phyloP scores from a whole-genome alignment of 2,888 invertebrate genomes.

The Glaucopsyche alexis region DNA sequence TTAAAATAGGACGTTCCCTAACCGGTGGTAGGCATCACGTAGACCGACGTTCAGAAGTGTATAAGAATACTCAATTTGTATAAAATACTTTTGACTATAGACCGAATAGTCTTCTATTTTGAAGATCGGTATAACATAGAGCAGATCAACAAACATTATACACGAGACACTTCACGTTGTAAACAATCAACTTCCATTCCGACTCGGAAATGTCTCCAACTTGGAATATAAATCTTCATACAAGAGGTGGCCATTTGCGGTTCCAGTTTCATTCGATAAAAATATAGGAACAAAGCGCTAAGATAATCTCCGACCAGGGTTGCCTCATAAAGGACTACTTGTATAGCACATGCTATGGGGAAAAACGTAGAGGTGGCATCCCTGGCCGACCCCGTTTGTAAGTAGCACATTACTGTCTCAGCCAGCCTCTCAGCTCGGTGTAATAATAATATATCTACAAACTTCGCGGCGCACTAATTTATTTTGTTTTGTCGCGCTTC shows the following conservation, averaged over 20 bases:
- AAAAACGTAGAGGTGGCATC: neutral
- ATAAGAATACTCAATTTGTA: too few relatives aligned
- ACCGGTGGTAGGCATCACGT: too few relatives aligned
- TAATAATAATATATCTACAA: slow-evolving; percentile 46
- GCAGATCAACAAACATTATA: too few relatives aligned
- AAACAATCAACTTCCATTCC: neutral
- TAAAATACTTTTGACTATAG: too few relatives aligned
- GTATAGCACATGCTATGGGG: too few relatives aligned
- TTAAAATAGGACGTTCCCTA: too few relatives aligned
- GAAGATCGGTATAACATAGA: too few relatives aligned
- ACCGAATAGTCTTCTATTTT: too few relatives aligned
- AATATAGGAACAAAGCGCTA: slow-evolving; percentile 4
- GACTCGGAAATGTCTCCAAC: neutral
- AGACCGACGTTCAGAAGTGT: too few relatives aligned
- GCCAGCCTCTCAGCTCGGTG: slow-evolving; percentile 12
- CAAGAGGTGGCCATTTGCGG: slow-evolving; percentile 4
- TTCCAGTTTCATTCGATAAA: neutral
- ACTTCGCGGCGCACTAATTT: slow-evolving; percentile 55
- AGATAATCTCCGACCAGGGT: neutral
- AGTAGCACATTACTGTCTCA: slow-evolving; percentile 8
- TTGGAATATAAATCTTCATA: neutral
- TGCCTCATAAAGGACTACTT: neutral
- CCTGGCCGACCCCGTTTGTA: slow-evolving; percentile 11
- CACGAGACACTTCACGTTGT: neutral
- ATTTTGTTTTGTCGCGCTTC: slow-evolving; percentile 48